These are phyloP conservation scores for Microtus richardsoni DNA, from an alignment of 2,113 vertebrate genomes.

Conservation along the genomic window DNA sequence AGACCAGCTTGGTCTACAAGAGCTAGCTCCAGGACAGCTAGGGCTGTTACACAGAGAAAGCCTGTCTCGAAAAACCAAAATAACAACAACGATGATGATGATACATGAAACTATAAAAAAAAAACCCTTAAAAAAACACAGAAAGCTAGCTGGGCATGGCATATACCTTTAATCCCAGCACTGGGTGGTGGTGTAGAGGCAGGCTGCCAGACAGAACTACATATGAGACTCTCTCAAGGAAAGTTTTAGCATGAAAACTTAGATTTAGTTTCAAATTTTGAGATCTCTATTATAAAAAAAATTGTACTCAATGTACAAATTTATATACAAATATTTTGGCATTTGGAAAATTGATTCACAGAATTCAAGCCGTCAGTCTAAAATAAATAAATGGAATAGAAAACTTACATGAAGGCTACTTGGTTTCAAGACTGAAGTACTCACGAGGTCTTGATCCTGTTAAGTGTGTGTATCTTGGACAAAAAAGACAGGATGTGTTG, in stretches of 20 bases:
- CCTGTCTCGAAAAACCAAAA: no score
- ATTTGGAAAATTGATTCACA: slow-evolving; percentile 45
- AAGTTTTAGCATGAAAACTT: slow-evolving; percentile 21
- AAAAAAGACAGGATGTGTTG: slow-evolving; percentile 25
- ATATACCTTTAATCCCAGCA: not conserved
- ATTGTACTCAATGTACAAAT: not conserved
- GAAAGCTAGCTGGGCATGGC: not conserved
- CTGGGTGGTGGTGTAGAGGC: not conserved
- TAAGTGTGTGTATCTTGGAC: not conserved
- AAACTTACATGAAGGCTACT: not conserved
- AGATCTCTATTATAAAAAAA: slow-evolving; percentile 27
- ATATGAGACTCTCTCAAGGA: not conserved
- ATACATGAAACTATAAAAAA: not conserved
- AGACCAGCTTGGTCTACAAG: no score
- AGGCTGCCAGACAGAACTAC: not conserved
- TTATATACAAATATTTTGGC: not conserved
- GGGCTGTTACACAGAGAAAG: no score
- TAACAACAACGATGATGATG: no score
- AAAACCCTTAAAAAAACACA: not conserved
- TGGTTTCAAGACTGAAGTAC: slow-evolving; percentile 40
- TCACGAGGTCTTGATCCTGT: slow-evolving; percentile 45
- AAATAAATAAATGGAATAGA: slow-evolving; percentile 11
- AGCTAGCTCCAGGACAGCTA: no score
- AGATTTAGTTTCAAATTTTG: slow-evolving; percentile 45
- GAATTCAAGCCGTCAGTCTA: slow-evolving; percentile 43